Percentiles rank a stretch among this genome's conserved stretches.
phyloP scores from a whole-genome alignment of 2,113 vertebrate species.

The Drymodes brunneopygia region DNA sequence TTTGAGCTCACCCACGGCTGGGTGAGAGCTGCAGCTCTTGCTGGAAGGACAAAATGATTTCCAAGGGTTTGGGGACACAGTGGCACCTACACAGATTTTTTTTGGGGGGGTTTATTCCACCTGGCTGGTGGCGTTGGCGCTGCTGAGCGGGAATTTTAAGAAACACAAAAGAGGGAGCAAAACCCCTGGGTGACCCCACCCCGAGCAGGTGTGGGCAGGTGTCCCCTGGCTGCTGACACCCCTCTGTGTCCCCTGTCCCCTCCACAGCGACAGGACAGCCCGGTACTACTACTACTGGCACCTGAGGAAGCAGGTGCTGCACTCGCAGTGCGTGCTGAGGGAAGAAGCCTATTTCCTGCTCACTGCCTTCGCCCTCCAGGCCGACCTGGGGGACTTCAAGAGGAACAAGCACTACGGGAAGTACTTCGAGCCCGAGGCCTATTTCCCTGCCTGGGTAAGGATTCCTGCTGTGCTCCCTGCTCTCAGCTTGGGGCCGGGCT shows the following conservation, averaged over 20 bases:
- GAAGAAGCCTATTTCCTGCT: constrained; percentile 98
- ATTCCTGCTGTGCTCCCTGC: rapidly evolving
- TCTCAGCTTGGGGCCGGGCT: neutral
- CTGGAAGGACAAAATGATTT: rapidly evolving
- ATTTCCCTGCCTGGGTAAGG: constrained; percentile 93
- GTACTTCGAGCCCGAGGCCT: constrained; percentile 95
- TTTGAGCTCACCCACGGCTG: neutral
- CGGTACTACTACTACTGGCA: constrained; percentile 99
- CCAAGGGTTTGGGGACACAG: rapidly evolving
- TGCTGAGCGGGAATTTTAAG: neutral
- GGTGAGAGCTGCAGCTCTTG: neutral
- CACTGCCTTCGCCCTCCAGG: constrained; percentile 94
- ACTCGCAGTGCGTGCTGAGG: constrained; percentile 88
- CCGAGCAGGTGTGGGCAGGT: rapidly evolving
- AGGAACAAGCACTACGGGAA: constrained; percentile 93
- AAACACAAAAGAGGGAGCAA: rapidly evolving
- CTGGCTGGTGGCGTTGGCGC: rapidly evolving
- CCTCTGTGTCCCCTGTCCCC: neutral
- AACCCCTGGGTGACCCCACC: neutral
- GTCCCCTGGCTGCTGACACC: neutral
- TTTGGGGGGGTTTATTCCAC: rapidly evolving
- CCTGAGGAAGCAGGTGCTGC: constrained; percentile 93
- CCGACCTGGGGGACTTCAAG: constrained; percentile 96
- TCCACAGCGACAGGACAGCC: constrained; percentile 85
- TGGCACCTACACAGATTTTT: neutral